Evolutionary conservation across 2,888 invertebrate species (phyloP).

Genomic region (Hymenopus coronatus): DNA sequence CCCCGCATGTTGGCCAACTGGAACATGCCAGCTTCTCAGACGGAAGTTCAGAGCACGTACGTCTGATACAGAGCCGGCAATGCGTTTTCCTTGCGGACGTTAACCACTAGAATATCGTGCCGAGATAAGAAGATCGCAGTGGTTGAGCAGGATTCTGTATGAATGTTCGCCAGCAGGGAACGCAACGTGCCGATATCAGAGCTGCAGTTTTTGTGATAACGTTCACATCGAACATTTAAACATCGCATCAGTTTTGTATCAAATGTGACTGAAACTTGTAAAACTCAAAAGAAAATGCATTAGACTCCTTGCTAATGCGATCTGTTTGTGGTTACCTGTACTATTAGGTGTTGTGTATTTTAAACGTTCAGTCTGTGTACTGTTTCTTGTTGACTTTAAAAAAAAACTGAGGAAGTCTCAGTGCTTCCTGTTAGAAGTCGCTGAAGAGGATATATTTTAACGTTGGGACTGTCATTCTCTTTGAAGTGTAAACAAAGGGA

Average conservation of each 20-base stretch:
- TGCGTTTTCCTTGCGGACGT: background rate
- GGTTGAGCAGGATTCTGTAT: background rate
- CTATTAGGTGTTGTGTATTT: no score
- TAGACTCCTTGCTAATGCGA: no score
- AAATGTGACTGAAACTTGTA: no score
- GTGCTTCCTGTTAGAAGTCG: background rate
- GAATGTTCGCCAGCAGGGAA: background rate
- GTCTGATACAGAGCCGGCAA: conserved; percentile 28
- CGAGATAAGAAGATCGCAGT: background rate
- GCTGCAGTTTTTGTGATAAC: background rate
- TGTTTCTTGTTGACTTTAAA: no score
- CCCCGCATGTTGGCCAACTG: conserved; percentile 54
- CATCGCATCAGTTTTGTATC: background rate
- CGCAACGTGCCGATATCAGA: background rate
- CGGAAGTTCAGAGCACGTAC: conserved; percentile 62
- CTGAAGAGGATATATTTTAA: background rate
- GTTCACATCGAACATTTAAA: background rate
- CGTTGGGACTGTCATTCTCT: background rate
- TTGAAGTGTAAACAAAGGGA: background rate
- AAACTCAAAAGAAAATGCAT: no score
- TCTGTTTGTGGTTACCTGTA: no score
- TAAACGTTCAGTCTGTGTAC: no score
- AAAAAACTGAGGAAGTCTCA: background rate
- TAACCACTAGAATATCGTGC: background rate
- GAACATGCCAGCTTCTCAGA: conserved; percentile 54